Conservation (phyloP, 2,113 vertebrate species). For the Zosterops hypoxanthus region DNA sequence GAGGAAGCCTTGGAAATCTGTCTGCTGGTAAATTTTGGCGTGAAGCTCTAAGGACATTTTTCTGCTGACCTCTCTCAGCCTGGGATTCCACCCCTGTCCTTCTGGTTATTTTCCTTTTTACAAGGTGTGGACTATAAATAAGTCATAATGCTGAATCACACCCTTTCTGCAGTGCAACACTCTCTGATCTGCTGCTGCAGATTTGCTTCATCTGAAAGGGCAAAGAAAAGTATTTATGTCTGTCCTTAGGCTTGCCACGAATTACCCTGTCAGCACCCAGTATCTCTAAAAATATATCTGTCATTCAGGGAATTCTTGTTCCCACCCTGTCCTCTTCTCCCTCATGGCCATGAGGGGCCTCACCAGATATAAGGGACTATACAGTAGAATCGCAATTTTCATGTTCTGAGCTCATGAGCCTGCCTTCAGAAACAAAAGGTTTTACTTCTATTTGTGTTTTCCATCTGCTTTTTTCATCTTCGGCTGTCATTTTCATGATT, state of each 20-base stretch:
- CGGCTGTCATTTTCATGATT: background rate
- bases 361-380: fast-evolving
- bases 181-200: background rate
- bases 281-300: background rate
- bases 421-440: background rate
- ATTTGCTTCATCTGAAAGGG: background rate
- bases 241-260: background rate
- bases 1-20: background rate
- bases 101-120: background rate
- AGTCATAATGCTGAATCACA: background rate
- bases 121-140: background rate
- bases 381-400: background rate
- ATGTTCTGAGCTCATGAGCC: background rate
- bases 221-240: background rate
- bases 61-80: background rate
- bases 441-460: background rate
- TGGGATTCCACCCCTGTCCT: background rate
- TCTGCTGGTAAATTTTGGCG: background rate
- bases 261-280: background rate
- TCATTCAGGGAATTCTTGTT: background rate
- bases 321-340: background rate
- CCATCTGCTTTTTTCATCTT: background rate
- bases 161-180: background rate
- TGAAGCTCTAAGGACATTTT: fast-evolving
- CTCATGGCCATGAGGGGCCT: background rate